These are phyloP conservation scores for Florisuga fusca DNA, from an alignment of 2,797 vertebrate genomes.

Conservation along the genomic window DNA sequence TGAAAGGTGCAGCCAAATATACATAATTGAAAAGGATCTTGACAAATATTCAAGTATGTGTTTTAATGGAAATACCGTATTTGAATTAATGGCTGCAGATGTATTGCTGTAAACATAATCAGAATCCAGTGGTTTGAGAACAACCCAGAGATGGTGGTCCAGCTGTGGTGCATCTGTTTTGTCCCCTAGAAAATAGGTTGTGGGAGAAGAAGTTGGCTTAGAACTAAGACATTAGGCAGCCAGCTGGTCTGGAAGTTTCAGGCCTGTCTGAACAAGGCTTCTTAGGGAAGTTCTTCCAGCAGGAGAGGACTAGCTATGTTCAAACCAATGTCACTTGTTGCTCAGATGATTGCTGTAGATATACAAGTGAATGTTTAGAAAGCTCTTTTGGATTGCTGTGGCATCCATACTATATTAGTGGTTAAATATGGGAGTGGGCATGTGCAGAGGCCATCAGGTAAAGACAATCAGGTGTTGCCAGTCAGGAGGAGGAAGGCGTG, in stretches of 20 bases:
- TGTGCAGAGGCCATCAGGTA: too few species aligned
- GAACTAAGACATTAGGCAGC: constrained; percentile 49
- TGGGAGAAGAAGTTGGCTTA: constrained; percentile 49
- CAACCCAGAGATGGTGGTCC: constrained; percentile 61
- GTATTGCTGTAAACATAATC: constrained; percentile 64
- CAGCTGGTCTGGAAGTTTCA: constrained; percentile 53
- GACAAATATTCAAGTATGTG: constrained; percentile 35
- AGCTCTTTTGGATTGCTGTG: neutral
- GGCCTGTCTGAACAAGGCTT: neutral
- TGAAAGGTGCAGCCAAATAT: constrained; percentile 24
- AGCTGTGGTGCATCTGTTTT: constrained; percentile 62
- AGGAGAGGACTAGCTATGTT: neutral
- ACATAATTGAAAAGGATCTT: constrained; percentile 15
- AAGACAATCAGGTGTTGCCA: too few species aligned
- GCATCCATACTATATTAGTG: neutral
- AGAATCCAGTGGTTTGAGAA: constrained; percentile 54
- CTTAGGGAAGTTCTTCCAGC: neutral
- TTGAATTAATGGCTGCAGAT: constrained; percentile 52
- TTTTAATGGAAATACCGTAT: constrained; percentile 36
- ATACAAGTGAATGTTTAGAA: neutral
- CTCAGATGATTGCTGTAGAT: neutral
- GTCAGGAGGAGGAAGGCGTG: too few species aligned
- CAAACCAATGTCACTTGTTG: neutral
- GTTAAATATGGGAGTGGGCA: neutral
- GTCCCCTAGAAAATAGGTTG: constrained; percentile 20